Percentiles rank a stretch among this genome's conserved stretches.
Evolutionary conservation across 2,888 invertebrate genomes (phyloP).

Genomic region (Leptinotarsa tumamoca): DNA sequence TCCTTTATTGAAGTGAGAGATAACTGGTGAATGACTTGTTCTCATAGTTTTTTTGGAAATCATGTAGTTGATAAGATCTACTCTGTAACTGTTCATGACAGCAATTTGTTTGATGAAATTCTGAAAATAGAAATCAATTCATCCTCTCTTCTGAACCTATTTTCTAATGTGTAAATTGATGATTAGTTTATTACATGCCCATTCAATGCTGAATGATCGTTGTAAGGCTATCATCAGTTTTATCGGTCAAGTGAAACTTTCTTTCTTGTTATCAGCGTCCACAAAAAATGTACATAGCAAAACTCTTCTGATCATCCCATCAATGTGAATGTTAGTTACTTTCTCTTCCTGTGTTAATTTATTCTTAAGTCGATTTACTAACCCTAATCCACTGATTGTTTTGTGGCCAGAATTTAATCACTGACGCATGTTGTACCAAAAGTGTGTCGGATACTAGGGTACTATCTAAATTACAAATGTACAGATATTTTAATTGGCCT

Average conservation of each 20-base stretch:
- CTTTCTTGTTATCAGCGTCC: not conserved
- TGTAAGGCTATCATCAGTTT: too few relatives aligned
- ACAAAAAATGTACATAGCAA: constrained; percentile 13
- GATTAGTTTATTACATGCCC: too few relatives aligned
- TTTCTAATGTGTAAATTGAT: too few relatives aligned
- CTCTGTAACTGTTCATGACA: too few relatives aligned
- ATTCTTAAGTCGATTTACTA: constrained; percentile 9
- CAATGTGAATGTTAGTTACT: constrained; percentile 24
- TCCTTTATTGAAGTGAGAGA: too few relatives aligned
- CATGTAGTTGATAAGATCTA: too few relatives aligned
- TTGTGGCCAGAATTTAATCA: constrained; percentile 6
- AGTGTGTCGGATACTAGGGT: constrained; percentile 3
- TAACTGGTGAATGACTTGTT: too few relatives aligned
- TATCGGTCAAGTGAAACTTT: not conserved
- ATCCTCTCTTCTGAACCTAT: too few relatives aligned
- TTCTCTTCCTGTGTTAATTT: constrained; percentile 30
- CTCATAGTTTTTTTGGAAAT: too few relatives aligned
- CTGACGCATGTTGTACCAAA: constrained; percentile 3
- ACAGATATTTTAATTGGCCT: not conserved
- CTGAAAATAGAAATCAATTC: too few relatives aligned
- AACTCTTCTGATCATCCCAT: constrained; percentile 1
- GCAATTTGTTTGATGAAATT: too few relatives aligned
- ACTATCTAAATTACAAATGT: not conserved
- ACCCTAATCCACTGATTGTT: constrained; percentile 17
- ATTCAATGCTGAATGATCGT: too few relatives aligned